These are phyloP conservation scores for Halictus ligatus DNA, from an alignment of 2,888 invertebrate species.

Conservation along the genomic window DNA sequence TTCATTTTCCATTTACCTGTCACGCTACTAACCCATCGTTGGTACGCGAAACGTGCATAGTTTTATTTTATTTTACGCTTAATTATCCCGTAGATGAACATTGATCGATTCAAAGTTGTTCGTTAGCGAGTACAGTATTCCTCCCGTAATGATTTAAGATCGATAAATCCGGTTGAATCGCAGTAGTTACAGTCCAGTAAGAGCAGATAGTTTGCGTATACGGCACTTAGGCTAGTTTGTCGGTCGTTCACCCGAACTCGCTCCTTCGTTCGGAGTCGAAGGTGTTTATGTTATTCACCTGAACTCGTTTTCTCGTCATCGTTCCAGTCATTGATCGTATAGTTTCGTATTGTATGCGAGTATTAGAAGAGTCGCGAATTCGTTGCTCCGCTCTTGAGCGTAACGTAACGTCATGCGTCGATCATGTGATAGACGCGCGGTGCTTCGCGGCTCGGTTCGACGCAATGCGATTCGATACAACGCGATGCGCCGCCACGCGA, in stretches of 20 bases:
- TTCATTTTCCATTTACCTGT: background rate
- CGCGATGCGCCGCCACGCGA: background rate
- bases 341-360: background rate
- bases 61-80: no score
- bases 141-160: background rate
- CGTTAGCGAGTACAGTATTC: background rate
- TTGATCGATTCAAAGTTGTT: background rate
- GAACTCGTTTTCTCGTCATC: slow-evolving; percentile 50
- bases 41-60: background rate
- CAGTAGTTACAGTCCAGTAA: background rate
- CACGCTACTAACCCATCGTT: background rate
- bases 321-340: slow-evolving; percentile 16
- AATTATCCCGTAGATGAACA: background rate
- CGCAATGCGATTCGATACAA: background rate
- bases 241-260: slow-evolving; percentile 80
- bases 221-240: slow-evolving; percentile 78
- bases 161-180: background rate
- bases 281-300: slow-evolving; percentile 59
- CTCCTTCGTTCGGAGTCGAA: slow-evolving; percentile 47
- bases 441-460: background rate
- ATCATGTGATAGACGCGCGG: background rate
- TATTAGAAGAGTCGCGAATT: background rate
- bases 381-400: background rate
- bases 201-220: slow-evolving; percentile 52
- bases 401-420: background rate